These are phyloP conservation scores for Adineta ricciae DNA, from an alignment of 2,888 invertebrate genomes.

Conservation along the genomic window DNA sequence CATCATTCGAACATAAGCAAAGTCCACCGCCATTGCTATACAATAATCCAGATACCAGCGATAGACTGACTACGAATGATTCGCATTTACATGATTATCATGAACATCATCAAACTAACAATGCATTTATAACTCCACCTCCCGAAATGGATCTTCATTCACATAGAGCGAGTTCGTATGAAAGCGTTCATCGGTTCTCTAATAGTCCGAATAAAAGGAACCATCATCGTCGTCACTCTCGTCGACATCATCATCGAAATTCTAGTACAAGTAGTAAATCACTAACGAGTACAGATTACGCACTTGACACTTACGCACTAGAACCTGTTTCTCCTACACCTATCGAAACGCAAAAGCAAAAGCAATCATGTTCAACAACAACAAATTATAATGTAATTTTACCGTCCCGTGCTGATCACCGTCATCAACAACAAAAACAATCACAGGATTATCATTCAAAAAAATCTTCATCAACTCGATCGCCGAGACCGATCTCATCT, in stretches of 20 bases:
- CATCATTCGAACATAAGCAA: background rate
- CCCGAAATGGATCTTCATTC: background rate
- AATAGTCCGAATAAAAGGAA: background rate
- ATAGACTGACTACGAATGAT: background rate
- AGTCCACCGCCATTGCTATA: background rate
- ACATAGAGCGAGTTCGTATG: background rate
- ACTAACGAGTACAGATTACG: background rate
- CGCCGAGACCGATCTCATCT: background rate
- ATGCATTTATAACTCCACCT: background rate
- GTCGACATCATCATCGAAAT: background rate
- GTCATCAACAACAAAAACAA: background rate
- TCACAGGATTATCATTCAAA: background rate
- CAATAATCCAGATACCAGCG: background rate
- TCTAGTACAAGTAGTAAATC: background rate
- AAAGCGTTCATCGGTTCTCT: background rate
- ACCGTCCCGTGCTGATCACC: background rate
- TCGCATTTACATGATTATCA: background rate
- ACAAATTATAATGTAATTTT: background rate
- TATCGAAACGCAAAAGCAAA: background rate
- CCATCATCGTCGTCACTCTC: background rate
- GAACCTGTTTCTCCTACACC: slow-evolving; percentile 2
- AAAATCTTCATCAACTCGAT: background rate
- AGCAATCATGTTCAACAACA: background rate
- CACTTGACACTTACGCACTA: background rate
- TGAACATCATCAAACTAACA: background rate